Percentiles rank a stretch among this genome's conserved stretches.
Evolutionary conservation across 2,888 invertebrate genomes (phyloP).

Genomic region (Augiades crinisus): DNA sequence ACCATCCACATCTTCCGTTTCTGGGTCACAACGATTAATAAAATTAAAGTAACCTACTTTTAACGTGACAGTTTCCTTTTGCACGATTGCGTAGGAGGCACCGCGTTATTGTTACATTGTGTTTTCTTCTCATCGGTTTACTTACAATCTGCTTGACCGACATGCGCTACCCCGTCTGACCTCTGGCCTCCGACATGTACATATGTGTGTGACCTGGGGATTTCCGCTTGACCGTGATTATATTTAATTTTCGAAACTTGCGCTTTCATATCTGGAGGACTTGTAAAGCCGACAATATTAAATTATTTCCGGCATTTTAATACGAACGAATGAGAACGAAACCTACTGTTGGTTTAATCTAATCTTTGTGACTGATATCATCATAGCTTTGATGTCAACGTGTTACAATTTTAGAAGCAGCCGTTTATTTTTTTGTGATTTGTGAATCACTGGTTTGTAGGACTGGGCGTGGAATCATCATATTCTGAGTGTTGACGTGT

Average conservation of each 20-base stretch:
- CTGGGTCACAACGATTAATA: slow-evolving; percentile 68
- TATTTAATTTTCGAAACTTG: slow-evolving; percentile 10
- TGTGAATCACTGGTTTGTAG: not conserved
- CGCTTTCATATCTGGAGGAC: slow-evolving; percentile 4
- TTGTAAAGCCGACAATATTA: slow-evolving; percentile 8
- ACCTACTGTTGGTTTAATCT: not conserved
- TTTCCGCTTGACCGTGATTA: slow-evolving; percentile 18
- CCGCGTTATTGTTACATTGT: slow-evolving; percentile 22
- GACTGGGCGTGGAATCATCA: too few species aligned
- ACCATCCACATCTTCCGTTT: slow-evolving; percentile 56
- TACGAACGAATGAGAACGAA: not conserved
- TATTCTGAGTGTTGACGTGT: too few species aligned
- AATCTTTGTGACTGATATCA: not conserved
- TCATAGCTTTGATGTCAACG: not conserved
- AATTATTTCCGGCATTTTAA: slow-evolving; percentile 13
- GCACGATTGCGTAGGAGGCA: slow-evolving; percentile 32
- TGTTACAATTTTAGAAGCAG: not conserved
- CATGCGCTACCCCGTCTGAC: slow-evolving; percentile 11
- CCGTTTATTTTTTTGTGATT: not conserved
- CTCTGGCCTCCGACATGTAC: slow-evolving; percentile 9
- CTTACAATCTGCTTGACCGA: not conserved
- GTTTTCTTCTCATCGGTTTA: slow-evolving; percentile 8
- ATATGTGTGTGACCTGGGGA: slow-evolving; percentile 1
- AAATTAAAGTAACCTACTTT: slow-evolving; percentile 74
- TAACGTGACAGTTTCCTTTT: slow-evolving; percentile 68